Base-by-base conservation (phyloP, 2,113 vertebrate genomes). In the Sinocyclocheilus anophthalmus region DNA sequence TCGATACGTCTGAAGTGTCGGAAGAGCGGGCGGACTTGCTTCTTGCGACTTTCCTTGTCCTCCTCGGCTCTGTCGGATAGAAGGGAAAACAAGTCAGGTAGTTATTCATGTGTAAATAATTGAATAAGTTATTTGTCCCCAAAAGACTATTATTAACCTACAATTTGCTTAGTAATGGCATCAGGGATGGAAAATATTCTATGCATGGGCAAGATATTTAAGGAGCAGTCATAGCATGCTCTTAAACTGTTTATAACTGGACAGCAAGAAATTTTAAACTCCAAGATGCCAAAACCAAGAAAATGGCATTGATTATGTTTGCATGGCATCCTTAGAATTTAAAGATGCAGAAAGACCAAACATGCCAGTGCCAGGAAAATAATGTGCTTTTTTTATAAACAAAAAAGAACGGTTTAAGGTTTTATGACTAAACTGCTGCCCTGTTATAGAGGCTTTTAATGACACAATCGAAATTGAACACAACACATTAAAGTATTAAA, bases 1-100 rank as follows among this genome's bases (percentile, higher is more conserved):
- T 99, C 97, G 61, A 98, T 99, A 50, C 97, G 96, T 65, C 97
- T 95, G 90, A 99, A 99, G 90, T 99, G 98, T 86, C 97, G 94
- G 92, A 99, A 99, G 1, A 99, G 95, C 0, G 97, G 97, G 73
- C 98, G 97, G 30, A 97, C 97, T 93, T 97, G 97, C 93, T 97
- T 98, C 91, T 95, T 97, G 81, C 94, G 93, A 93, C 93, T 96
- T 55, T 97, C 96, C 67, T 94, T 97, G 90, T 98, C 97, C 87
- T 97, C 96, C 0, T 96, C 93, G 85, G 94, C 94, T 87, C 97
- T 98, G 91, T 0, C 79, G 82, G 55, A 5, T 72, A 57, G 53
- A 8, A 80, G 12, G 3, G 8, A 39, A 16, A 65, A 26, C 3
- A 63, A 26, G 72, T 67, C 39, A 81, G 53, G 53, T 59, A 78